phyloP scores from a whole-genome alignment of 2,797 vertebrate species.

The Cyclopterus lumpus region DNA sequence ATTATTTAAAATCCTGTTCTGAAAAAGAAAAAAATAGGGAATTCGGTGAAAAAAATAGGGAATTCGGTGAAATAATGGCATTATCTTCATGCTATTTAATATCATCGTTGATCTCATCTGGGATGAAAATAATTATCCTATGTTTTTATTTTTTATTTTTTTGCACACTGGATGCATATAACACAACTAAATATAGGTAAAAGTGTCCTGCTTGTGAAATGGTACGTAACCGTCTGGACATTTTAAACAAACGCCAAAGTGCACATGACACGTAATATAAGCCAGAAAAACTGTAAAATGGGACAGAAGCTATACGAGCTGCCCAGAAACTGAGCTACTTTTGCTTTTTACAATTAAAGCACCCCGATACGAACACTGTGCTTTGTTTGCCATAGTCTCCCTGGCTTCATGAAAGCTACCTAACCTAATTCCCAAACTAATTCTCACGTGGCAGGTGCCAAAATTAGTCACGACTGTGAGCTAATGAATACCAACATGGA shows the following conservation, averaged over 20 bases:
- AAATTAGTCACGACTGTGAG: slow-evolving; percentile 33
- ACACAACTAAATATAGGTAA: background rate
- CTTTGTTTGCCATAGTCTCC: slow-evolving; percentile 54
- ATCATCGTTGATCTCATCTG: background rate
- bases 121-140: background rate
- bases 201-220: background rate
- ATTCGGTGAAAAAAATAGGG: background rate
- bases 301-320: slow-evolving; percentile 48
- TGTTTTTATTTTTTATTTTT: background rate
- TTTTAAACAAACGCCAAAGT: slow-evolving; percentile 13
- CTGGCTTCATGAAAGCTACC: slow-evolving; percentile 51
- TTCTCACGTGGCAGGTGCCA: slow-evolving; percentile 25
- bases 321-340: slow-evolving; percentile 1
- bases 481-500: slow-evolving; percentile 25
- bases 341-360: slow-evolving; percentile 53
- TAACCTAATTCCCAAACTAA: slow-evolving; percentile 43
- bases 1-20: background rate
- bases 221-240: background rate
- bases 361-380: slow-evolving; percentile 56
- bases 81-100: background rate
- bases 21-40: background rate
- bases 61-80: background rate
- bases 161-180: background rate
- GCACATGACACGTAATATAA: slow-evolving; percentile 11
- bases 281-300: slow-evolving; percentile 19